Base-by-base conservation (phyloP, 1,140 invertebrate genomes). In the Sarcophaga peregrina region DNA sequence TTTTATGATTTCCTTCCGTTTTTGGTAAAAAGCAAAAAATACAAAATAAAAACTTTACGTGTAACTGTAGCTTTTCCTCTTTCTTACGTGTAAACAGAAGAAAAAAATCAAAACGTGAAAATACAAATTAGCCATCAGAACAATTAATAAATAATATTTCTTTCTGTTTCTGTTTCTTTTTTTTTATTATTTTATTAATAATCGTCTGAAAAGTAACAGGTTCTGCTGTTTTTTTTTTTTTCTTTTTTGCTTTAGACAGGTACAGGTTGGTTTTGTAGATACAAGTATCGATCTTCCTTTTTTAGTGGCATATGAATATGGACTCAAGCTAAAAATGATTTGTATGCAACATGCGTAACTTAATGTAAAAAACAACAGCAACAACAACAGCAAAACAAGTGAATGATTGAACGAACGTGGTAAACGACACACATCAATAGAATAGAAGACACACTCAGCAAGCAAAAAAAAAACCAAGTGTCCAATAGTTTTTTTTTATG, bases 1-100 rank as follows among this genome's bases (percentile, higher is more conserved):
- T 78, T 78, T 78, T 78, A 78, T 78, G 75, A 78, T 78, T 78
- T 78, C 75, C 75, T 78, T 78, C 75, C 75, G 75, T 78, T 78
- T 78, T 78, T 78, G 75, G 75, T 78, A 15, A 78, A 50, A 48
- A 37, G 6, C 17, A 9, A 5, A 9, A 25, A 25, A 72, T 8
- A 47, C n/a, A 74, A 74, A 25, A 45, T n/a, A 78, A 50, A 78
- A 20, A 50, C 15, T 78, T 52, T 78, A 78, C 75, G 75, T 78
- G 75, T 78, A 78, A 78, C 75, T 78, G 75, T 78, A 78, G 75
- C 75, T 78, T 78, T 78, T 78, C 75, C 75, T 78, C 75, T 72
- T 37, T 78, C 75, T 68, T 58, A 58, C 54, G 54, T 58, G 54
- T 37, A 37, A 37, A 37, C 25, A 37, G 15, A 58, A 58, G 10